Percentiles rank a stretch among this genome's conserved stretches.
phyloP scores from a whole-genome alignment of 1,140 invertebrate genomes.

The Augochlora pura region DNA sequence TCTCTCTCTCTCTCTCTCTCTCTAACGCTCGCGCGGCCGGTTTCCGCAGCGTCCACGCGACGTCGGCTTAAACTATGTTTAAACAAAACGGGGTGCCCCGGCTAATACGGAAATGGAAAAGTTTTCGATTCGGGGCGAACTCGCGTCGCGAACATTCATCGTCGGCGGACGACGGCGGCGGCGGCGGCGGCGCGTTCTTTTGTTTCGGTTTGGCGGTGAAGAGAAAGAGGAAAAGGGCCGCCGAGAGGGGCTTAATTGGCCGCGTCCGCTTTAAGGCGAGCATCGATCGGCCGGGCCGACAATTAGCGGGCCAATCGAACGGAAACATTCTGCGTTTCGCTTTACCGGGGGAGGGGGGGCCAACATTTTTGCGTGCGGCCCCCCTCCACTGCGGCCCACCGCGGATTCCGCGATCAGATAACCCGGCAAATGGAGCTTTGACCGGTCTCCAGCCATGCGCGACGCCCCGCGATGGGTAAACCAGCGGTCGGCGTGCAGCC shows the following conservation, averaged over 20 bases:
- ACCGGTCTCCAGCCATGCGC: background rate
- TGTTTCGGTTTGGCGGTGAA: no score
- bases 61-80: conserved; percentile 45
- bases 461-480: no score
- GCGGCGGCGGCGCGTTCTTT: no score
- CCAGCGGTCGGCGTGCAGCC: no score
- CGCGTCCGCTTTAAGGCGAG: conserved; percentile 55
- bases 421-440: background rate
- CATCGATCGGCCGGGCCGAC: conserved; percentile 29
- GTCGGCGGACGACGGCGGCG: no score
- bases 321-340: conserved; percentile 52
- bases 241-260: no score
- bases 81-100: conserved; percentile 19
- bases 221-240: no score
- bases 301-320: conserved; percentile 58
- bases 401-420: conserved; percentile 10
- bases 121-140: background rate
- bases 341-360: conserved; percentile 26
- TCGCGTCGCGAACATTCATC: background rate
- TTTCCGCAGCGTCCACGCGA: conserved; percentile 31
- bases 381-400: background rate
- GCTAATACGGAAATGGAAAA: conserved; percentile 26
- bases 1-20: no score
- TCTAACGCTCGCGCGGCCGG: conserved; percentile 11
- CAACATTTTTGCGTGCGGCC: conserved; percentile 31